Evolutionary conservation across 2,113 vertebrate genomes (phyloP), one percentile per base, ranked within the genome.

Genomic region (Motacilla tschutschensis): DNA sequence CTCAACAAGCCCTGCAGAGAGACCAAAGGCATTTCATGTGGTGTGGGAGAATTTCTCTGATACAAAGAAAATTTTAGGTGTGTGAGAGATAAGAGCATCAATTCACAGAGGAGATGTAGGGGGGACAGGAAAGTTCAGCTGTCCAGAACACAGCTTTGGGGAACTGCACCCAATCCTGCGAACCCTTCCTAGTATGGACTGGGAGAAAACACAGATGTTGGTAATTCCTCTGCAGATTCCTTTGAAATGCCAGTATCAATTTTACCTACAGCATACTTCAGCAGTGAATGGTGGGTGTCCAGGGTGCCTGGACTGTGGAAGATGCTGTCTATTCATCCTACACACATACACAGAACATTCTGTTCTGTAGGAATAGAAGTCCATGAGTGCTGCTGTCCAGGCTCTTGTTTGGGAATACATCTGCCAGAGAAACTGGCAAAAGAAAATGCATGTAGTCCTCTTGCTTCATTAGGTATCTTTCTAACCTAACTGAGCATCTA

Each of bases 321-420:
- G 29, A 31, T 0, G 0, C 25, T 76, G 46, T 6, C 50, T 67
- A 1, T 28, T 69, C 2, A 0, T 38, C 51, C 22, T 8, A 48
- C 31, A 9, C 22, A 25, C 15, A 4, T 2, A 5, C 2, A n/a
- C 10, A 55, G 53, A 33, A 33, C 20, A 16, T 33, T 33, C n/a
- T 55, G 20, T 22, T 35, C 43, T 7, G 3, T 18, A 53, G 60
- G 35, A 18, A 14, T 17, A 55, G 47, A 70, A 63, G 2, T 20
- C 58, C 24, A 7, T 6, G 14, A 14, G 6, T 48, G 22, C 62
- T 83, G 26, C 57, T 40, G 20, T 44, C 20, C n/a, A 26, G 13
- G 17, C 11, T 58, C 41, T 38, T 2, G 0, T 44, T 20, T 17
- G 12, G 36, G 33, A 74, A 35, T 16, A 4, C 12, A 28, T 50